phyloP scores from a whole-genome alignment of 2,113 vertebrate genomes.

The Menidia beryllina region DNA sequence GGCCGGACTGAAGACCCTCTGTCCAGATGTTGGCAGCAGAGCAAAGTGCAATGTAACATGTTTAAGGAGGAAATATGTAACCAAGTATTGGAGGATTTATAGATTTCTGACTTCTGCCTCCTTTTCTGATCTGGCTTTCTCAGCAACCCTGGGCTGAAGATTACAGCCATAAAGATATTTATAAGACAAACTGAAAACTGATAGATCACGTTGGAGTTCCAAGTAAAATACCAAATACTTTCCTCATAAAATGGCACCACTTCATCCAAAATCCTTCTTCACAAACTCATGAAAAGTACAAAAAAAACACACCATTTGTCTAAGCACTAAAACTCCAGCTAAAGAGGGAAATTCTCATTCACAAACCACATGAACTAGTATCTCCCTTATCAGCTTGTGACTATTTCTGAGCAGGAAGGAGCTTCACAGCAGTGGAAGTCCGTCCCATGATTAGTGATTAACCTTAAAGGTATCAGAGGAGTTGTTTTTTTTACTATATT shows the following conservation, averaged over 20 bases:
- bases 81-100: conserved; percentile 24
- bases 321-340: neutral
- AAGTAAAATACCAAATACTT: neutral
- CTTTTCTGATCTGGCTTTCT: neutral
- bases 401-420: neutral
- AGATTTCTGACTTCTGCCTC: neutral
- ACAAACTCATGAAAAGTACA: neutral
- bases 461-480: neutral
- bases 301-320: neutral
- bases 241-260: neutral
- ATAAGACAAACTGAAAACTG: conserved; percentile 16
- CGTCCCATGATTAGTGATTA: neutral
- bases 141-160: neutral
- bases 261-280: neutral
- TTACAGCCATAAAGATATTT: neutral
- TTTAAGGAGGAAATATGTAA: conserved; percentile 67
- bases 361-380: neutral
- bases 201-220: neutral
- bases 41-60: conserved; percentile 65
- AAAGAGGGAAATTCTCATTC: neutral
- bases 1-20: neutral
- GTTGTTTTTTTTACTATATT: neutral
- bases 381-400: neutral
- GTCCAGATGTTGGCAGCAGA: conserved; percentile 45
- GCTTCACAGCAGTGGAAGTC: neutral